phyloP scores from a whole-genome alignment of 2,113 vertebrate species.

The Climacteris rufus region DNA sequence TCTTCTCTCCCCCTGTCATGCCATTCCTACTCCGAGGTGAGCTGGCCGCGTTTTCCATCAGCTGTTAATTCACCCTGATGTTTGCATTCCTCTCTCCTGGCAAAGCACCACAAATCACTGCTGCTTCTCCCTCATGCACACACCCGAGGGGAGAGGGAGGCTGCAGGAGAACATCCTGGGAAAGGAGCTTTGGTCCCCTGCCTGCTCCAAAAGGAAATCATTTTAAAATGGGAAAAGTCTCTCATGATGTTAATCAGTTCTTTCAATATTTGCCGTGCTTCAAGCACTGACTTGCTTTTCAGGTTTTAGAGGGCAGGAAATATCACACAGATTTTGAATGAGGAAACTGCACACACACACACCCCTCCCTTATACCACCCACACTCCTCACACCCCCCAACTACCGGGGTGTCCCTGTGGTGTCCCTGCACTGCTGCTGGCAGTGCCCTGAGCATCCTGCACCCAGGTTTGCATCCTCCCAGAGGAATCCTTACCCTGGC shows the following conservation, averaged over 20 bases:
- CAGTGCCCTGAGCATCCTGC: not conserved
- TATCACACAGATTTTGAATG: not conserved
- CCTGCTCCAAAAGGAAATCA: not conserved
- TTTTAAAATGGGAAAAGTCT: not conserved
- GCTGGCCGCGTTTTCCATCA: not conserved
- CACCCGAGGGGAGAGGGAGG: not conserved
- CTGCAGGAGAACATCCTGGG: not conserved
- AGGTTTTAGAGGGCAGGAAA: not conserved
- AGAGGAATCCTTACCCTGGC: not conserved
- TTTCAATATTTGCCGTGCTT: not conserved
- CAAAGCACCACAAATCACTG: not conserved
- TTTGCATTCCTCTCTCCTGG: not conserved
- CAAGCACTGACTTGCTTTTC: not conserved
- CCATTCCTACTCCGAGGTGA: constrained; percentile 37
- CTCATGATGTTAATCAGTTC: not conserved
- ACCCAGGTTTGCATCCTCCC: not conserved
- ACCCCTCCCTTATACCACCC: not conserved
- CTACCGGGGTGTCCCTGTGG: fast-evolving
- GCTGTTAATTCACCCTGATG: constrained; percentile 13
- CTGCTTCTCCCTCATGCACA: not conserved
- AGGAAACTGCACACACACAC: not conserved
- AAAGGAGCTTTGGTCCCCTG: not conserved
- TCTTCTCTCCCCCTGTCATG: not conserved
- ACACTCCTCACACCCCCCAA: fast-evolving
- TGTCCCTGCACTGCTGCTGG: not conserved